Conservation (phyloP, 2,113 vertebrate species). For the Glareola pratincola region DNA sequence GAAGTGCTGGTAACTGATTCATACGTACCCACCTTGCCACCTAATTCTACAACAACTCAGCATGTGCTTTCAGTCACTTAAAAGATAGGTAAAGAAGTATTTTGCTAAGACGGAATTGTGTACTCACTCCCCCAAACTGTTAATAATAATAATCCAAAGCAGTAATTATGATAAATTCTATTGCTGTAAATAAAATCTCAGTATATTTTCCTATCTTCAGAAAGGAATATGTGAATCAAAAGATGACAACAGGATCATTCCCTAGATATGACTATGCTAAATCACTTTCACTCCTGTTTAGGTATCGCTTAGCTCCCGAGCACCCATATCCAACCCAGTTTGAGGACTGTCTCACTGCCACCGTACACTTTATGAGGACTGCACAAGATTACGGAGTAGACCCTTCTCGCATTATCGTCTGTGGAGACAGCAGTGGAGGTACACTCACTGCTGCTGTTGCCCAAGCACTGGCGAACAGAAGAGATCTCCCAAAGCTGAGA, state of each 20-base stretch:
- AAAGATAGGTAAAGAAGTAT: neutral
- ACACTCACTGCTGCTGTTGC: slow-evolving; percentile 68
- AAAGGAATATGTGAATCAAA: neutral
- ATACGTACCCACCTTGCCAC: neutral
- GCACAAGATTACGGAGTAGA: slow-evolving; percentile 77
- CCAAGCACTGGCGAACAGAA: slow-evolving; percentile 71
- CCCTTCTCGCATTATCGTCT: slow-evolving; percentile 65
- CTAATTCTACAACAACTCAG: neutral
- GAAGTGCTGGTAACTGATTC: neutral
- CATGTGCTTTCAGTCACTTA: neutral
- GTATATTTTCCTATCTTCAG: neutral
- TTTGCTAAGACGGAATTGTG: neutral
- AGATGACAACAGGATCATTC: rapidly evolving
- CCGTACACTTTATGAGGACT: slow-evolving; percentile 76
- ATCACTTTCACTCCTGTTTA: neutral
- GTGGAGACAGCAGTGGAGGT: slow-evolving; percentile 80
- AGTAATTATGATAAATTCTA: neutral
- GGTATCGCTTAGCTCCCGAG: slow-evolving; percentile 80
- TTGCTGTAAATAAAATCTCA: neutral
- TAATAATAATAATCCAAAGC: neutral
- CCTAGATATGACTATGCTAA: neutral
- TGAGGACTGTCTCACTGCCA: slow-evolving; percentile 75
- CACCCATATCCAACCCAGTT: slow-evolving; percentile 68
- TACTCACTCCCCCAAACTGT: neutral
- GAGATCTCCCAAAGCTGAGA: slow-evolving; percentile 71